Conservation (phyloP, 2,113 vertebrate genomes). For the Junco hyemalis region DNA sequence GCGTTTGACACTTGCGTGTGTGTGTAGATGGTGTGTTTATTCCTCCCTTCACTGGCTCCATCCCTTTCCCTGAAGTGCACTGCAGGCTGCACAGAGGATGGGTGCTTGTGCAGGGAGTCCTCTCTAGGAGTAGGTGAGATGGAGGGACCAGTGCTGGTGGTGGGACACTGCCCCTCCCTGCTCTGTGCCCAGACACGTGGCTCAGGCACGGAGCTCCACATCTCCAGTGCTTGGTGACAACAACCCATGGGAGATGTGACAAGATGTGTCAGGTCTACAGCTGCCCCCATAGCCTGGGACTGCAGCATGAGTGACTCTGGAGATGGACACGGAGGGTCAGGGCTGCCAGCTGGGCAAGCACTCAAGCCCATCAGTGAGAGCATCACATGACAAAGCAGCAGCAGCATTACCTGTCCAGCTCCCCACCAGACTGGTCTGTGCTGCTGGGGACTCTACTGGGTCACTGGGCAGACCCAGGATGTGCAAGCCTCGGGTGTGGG, state of each 20-base stretch:
- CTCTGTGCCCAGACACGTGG: background rate
- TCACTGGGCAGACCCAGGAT: background rate
- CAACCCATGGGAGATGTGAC: rapidly evolving
- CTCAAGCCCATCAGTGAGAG: background rate
- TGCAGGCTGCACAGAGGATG: background rate
- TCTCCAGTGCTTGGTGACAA: background rate
- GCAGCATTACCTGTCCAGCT: background rate
- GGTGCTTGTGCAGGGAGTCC: background rate
- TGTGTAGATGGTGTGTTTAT: constrained; percentile 14
- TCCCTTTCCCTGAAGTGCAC: background rate
- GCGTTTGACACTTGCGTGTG: background rate
- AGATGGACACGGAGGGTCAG: background rate
- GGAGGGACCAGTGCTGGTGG: background rate
- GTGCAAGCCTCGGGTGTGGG: background rate
- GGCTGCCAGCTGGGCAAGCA: background rate
- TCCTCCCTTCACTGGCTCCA: background rate
- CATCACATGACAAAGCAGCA: background rate
- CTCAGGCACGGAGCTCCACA: background rate
- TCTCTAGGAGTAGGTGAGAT: background rate
- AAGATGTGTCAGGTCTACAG: background rate
- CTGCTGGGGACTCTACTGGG: background rate
- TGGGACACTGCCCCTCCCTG: background rate
- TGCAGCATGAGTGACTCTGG: background rate
- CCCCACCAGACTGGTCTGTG: background rate
- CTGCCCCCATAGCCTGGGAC: background rate